Base-by-base conservation (phyloP, 1,140 invertebrate species). In the Hyposmocoma kahamanoa region DNA sequence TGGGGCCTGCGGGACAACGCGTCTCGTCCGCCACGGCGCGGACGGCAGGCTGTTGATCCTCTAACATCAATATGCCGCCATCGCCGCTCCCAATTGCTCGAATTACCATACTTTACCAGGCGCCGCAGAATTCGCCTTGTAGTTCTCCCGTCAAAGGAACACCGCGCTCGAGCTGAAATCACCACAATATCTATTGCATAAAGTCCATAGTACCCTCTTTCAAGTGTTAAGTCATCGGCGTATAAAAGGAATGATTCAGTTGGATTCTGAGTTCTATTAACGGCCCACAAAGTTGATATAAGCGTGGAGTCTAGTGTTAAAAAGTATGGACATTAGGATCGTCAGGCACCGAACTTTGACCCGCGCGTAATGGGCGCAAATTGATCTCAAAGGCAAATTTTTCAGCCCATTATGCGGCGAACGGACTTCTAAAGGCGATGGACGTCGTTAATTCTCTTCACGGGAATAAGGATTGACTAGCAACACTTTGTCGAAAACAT, bases 71-170 rank as follows among this genome's bases (percentile, higher is more conserved):
- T 57, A 59, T 57, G 61, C 57, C 47, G 56, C 39, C 28, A 42
- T 21, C 46, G 32, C 39, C 42, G 41, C 10, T 47, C 30, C 53
- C 74, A 78, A 78, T 78, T 75, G 65, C 57, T 58, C 47, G 50
- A 69, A 78, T 75, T 75, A 75, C 67, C 70, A 79, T 76, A 74
- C 56, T 63, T 62, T 50, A 36, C 39, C 49, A 63, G 58, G 65
- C 67, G 63, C 72, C 59, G 68, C 60, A 62, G 45, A 67, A 71
- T 61, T 67, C 59, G 59, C 59, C 56, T 62, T 56, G 51, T 67
- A 67, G 34, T 50, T 45, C 47, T 42, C 41, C 55, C 42, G 53
- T 75, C 66, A 78, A 78, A 78, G 56, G 44, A 39, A 52, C 17
- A 47, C 70, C 59, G 61, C 28, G 38, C 13, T 6, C 51, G 45